phyloP scores from a whole-genome alignment of 2,888 invertebrate species.

The Ectropis crepuscularia region DNA sequence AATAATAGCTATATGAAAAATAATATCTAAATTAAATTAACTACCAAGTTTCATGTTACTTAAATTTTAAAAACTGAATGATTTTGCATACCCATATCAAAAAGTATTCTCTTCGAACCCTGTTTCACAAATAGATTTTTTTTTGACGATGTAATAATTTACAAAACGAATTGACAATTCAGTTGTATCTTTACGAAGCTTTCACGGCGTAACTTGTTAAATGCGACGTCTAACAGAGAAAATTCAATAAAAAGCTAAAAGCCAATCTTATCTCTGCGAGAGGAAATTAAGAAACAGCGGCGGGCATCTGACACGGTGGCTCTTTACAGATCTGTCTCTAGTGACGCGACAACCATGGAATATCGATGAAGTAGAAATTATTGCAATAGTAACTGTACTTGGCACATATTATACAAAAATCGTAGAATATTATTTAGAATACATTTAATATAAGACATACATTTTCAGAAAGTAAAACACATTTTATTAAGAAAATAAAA shows the following conservation, averaged over 20 bases:
- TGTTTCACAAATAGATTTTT: neutral
- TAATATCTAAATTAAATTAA: too few species aligned
- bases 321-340: constrained; percentile 76
- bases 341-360: constrained; percentile 48
- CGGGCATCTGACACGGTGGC: constrained; percentile 83
- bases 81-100: too few species aligned
- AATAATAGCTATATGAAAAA: too few species aligned
- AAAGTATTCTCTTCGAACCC: too few species aligned
- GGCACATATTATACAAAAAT: too few species aligned
- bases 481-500: too few species aligned
- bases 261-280: constrained; percentile 82
- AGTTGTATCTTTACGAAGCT: constrained; percentile 30
- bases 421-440: too few species aligned
- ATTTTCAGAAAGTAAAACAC: too few species aligned
- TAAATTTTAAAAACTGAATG: too few species aligned
- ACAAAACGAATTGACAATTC: constrained; percentile 20
- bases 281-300: constrained; percentile 85
- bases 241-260: constrained; percentile 85
- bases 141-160: constrained; percentile 2
- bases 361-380: constrained; percentile 8
- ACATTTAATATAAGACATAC: too few species aligned
- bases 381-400: neutral
- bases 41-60: too few species aligned
- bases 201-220: constrained; percentile 67
- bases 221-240: constrained; percentile 76